Percentiles rank a stretch among this genome's conserved stretches.
These are phyloP conservation scores for Saimiri boliviensis DNA, from an alignment of 2,113 vertebrate species.

Conservation along the genomic window DNA sequence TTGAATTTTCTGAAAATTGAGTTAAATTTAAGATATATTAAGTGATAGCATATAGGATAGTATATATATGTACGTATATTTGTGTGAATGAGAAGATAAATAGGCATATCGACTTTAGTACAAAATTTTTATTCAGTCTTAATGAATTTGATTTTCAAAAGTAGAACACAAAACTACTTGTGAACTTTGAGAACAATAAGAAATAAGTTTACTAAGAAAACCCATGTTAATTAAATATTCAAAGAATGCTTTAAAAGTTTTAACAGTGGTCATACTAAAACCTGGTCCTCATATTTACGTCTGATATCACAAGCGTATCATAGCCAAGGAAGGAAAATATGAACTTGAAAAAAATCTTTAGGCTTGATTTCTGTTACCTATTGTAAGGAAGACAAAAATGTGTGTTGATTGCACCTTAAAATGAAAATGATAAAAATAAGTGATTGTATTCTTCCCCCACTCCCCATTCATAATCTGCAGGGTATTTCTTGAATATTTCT, in stretches of 20 bases:
- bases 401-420: neutral
- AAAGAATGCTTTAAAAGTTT: slow-evolving; percentile 34
- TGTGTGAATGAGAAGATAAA: neutral
- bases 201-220: neutral
- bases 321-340: neutral
- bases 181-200: slow-evolving; percentile 19
- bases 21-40: neutral
- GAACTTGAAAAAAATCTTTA: neutral
- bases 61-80: neutral
- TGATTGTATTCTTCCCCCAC: neutral
- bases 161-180: neutral
- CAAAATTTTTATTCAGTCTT: neutral
- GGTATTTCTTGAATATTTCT: neutral
- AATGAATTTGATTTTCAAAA: slow-evolving; percentile 33
- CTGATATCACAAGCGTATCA: neutral
- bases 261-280: neutral
- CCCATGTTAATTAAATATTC: neutral
- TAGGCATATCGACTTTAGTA: neutral
- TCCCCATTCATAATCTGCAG: neutral
- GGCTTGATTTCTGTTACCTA: neutral
- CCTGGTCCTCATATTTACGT: neutral
- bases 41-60: neutral
- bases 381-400: slow-evolving; percentile 4
- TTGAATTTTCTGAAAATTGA: neutral
- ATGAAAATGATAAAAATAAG: neutral